Conservation (phyloP, 2,888 invertebrate genomes). For the Malachius bipustulatus region DNA sequence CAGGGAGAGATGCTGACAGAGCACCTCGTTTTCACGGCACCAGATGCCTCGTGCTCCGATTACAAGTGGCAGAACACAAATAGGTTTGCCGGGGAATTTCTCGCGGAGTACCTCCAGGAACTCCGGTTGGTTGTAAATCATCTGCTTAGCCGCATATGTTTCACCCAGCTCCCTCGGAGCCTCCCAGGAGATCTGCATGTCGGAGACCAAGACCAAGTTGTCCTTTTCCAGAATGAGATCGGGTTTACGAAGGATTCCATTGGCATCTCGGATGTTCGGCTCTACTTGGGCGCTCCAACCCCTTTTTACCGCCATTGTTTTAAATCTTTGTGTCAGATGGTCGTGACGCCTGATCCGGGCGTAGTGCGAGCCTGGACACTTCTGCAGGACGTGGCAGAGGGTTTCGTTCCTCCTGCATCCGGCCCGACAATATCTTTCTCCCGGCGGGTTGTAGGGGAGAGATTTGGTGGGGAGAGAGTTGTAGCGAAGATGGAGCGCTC, state of each 20-base stretch:
- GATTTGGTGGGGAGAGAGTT: constrained; percentile 21
- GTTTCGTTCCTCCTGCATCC: constrained; percentile 20
- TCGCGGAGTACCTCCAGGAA: not conserved
- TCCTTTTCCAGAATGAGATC: not conserved
- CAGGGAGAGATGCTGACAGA: not conserved
- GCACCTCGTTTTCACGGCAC: constrained; percentile 1
- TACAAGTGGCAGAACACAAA: not conserved
- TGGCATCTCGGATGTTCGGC: not conserved
- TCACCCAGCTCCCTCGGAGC: constrained; percentile 12
- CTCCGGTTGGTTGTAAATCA: not conserved
- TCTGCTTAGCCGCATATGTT: not conserved
- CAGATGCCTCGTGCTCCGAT: too few species aligned
- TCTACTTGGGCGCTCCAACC: not conserved
- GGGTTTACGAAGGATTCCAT: not conserved
- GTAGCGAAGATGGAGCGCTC: constrained; percentile 19
- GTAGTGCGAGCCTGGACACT: constrained; percentile 18
- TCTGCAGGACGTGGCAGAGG: constrained; percentile 21
- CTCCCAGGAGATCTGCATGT: constrained; percentile 14
- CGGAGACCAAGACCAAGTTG: constrained; percentile 9
- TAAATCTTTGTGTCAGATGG: constrained; percentile 13
- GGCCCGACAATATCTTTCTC: constrained; percentile 15
- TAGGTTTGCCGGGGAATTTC: not conserved
- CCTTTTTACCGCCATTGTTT: not conserved
- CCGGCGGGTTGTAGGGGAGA: constrained; percentile 18
- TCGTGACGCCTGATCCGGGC: constrained; percentile 17